Base-by-base conservation (phyloP, 2,888 invertebrate species). In the Meliscaeva auricollis region DNA sequence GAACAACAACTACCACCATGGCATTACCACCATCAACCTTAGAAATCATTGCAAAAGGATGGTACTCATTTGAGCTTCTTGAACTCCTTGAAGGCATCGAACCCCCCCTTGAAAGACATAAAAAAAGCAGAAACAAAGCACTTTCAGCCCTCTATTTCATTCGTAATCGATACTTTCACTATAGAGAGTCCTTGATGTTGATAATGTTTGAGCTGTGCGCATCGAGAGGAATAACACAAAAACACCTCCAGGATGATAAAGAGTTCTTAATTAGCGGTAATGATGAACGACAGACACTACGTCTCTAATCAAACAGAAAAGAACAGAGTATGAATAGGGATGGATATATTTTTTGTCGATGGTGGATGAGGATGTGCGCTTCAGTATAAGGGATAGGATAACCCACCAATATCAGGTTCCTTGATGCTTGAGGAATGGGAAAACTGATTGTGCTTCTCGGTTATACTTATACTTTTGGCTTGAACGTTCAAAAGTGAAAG, bases 181-280 rank as follows among this genome's bases (percentile, higher is more conserved):
- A 38, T n/a, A 46, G 77, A 82, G 62, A 82, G 68, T 56, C 77
- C 73, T 83, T 73, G 73, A 77, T 66, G 44, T 20, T 46, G 76
- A 62, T 56, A 32, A 64, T 66, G 38, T 73, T 68, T 15, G 68
- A 77, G 46, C 35, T 56, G n/a, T n/a, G 64, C 41, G 8, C 56
- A 56, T 26, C 72, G 44, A 20, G 54, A 54, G 50, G 58, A 70
- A 58, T 26, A 82, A 72, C 56, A 83, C 70, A 84, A 75, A 79
- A 76, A 80, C 84, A 84, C 84, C 84, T 79, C 60, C 52, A 84
- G 75, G 56, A 75, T 68, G 46, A 70, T 73, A 68, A 80, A 84
- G 84, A 80, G 80, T 70, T 84, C 84, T 80, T 84, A 84, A 84
- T 84, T 84, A 84, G 84, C 84, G 75, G 75, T 84, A 84, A 84